Percentiles rank a stretch among this genome's conserved stretches.
These are phyloP conservation scores for Tetranychus piercei DNA, from an alignment of 2,888 invertebrate species.

Conservation along the genomic window DNA sequence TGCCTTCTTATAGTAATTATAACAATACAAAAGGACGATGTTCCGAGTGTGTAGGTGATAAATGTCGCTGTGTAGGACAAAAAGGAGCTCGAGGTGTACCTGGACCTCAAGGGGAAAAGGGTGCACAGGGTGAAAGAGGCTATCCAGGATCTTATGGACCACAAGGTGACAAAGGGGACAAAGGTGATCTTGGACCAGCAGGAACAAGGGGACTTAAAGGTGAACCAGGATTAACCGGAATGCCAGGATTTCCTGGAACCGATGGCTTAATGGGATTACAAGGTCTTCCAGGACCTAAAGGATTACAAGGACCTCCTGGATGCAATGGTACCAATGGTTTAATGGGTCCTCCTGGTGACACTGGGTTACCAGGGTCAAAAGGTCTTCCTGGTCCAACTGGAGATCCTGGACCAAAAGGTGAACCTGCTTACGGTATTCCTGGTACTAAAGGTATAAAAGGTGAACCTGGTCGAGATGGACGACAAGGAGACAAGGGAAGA, in stretches of 20 bases:
- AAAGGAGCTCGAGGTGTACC: background rate
- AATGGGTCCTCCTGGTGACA: constrained; percentile 48
- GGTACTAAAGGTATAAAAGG: background rate
- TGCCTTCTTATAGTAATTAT: background rate
- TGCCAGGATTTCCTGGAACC: constrained; percentile 36
- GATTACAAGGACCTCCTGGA: background rate
- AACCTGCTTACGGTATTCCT: constrained; percentile 47
- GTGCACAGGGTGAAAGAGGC: constrained; percentile 26
- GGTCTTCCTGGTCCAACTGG: constrained; percentile 30
- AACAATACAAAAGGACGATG: background rate
- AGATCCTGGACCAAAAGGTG: constrained; percentile 58
- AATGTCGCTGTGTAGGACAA: background rate
- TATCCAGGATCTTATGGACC: background rate
- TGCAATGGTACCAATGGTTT: background rate
- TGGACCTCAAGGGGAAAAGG: constrained; percentile 32
- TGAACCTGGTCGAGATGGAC: background rate
- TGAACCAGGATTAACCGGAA: background rate
- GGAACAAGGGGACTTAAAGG: background rate
- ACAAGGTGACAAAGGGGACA: background rate
- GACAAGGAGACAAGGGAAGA: constrained; percentile 44
- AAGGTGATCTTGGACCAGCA: background rate
- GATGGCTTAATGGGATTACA: background rate
- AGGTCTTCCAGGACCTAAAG: background rate
- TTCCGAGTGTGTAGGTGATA: background rate
- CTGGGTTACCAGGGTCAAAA: constrained; percentile 48